Evolutionary conservation across 2,113 vertebrate genomes (phyloP).

Genomic region (Oncorhynchus gorbuscha): DNA sequence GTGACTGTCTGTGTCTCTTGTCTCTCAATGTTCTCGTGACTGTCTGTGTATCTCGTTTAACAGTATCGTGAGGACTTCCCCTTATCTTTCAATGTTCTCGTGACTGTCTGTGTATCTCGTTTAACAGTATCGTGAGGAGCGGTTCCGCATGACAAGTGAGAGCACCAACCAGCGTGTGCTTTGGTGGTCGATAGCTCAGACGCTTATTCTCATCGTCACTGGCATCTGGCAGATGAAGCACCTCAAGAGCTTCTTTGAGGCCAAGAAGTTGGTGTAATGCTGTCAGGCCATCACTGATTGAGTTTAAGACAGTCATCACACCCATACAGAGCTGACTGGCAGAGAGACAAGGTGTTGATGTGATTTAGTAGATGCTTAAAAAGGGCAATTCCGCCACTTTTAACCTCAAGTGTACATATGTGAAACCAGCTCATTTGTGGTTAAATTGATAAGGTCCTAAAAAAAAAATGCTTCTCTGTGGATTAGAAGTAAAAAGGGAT

Average conservation of each 20-base stretch:
- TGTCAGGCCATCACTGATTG: not conserved
- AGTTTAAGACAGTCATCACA: not conserved
- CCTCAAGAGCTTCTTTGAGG: conserved; percentile 96
- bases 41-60: too few relatives aligned
- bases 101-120: too few relatives aligned
- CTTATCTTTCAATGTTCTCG: too few relatives aligned
- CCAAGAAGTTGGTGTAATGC: conserved; percentile 75
- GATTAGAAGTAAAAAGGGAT: too few relatives aligned
- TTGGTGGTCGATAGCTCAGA: conserved; percentile 97
- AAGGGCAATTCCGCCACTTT: too few relatives aligned
- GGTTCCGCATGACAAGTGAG: conserved; percentile 93
- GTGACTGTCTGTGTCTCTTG: too few relatives aligned
- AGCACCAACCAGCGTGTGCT: conserved; percentile 96
- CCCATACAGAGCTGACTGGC: not conserved
- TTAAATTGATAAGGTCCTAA: too few relatives aligned
- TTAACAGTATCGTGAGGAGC: conserved; percentile 88
- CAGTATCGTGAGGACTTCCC: too few relatives aligned
- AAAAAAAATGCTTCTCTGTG: too few relatives aligned
- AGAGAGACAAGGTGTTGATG: conserved; percentile 5
- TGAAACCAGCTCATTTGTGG: too few relatives aligned
- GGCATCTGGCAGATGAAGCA: conserved; percentile 97
- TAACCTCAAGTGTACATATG: too few relatives aligned
- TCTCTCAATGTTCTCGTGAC: too few relatives aligned
- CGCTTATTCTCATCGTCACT: conserved; percentile 89
- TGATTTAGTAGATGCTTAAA: conserved; percentile 13